phyloP scores from a whole-genome alignment of 1,140 invertebrate species.

The Aleiodes sp. region DNA sequence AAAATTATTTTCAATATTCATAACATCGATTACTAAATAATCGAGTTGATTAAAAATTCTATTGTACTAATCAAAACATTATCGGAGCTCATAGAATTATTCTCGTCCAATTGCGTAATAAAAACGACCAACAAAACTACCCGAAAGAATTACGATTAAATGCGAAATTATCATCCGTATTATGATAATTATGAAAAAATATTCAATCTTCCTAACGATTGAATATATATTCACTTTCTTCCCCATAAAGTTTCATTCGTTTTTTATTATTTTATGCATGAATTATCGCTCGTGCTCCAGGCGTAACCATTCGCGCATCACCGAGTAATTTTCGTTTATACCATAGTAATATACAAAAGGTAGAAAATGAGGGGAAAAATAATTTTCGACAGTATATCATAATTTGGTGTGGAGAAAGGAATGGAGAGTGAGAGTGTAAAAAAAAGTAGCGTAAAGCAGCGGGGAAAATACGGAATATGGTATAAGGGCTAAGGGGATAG shows the following conservation, averaged over 20 bases:
- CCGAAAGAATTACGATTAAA: no score
- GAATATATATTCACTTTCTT: neutral
- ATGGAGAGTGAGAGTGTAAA: neutral
- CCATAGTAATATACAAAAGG: neutral
- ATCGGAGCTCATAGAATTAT: no score
- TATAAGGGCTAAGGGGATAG: slow-evolving; percentile 45
- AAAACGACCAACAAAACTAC: no score
- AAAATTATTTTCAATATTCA: no score
- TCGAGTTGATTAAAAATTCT: no score
- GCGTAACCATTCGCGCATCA: slow-evolving; percentile 16
- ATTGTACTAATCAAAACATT: no score
- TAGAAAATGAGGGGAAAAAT: neutral
- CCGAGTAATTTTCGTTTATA: slow-evolving; percentile 18
- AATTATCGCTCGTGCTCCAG: neutral
- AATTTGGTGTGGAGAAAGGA: neutral
- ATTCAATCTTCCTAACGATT: neutral
- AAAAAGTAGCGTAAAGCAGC: neutral
- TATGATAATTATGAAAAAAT: slow-evolving; percentile 6
- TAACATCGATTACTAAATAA: no score
- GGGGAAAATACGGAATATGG: slow-evolving; percentile 18
- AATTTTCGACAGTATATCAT: slow-evolving; percentile 2
- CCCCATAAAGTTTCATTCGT: slow-evolving; percentile 10
- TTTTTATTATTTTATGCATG: slow-evolving; percentile 18
- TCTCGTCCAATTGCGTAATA: no score
- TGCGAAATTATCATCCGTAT: no score